Evolutionary conservation across 2,113 vertebrate genomes (phyloP).

Genomic region (Laticauda laticaudata): DNA sequence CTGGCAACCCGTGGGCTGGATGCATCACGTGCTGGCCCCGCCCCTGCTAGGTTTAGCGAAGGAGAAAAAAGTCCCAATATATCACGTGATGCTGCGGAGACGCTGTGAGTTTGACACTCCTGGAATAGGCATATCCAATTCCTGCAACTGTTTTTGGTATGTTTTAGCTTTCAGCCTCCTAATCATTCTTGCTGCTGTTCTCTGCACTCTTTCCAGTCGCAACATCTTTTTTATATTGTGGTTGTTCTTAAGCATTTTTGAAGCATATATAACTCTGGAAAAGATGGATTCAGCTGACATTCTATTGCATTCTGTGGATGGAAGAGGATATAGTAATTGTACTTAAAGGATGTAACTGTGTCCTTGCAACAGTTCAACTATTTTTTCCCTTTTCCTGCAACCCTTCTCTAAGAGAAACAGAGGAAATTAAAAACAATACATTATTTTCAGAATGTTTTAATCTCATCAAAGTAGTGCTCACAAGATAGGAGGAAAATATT

Average conservation of each 20-base stretch:
- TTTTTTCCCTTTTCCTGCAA: background rate
- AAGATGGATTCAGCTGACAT: background rate
- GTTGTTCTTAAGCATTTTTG: background rate
- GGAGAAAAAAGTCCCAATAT: too few relatives aligned
- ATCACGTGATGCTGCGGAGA: too few relatives aligned
- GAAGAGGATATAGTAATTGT: background rate
- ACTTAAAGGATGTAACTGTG: conserved; percentile 3
- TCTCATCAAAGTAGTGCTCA: background rate
- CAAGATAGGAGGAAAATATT: background rate
- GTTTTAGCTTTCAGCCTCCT: too few relatives aligned
- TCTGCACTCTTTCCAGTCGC: too few relatives aligned
- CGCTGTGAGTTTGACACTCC: too few relatives aligned
- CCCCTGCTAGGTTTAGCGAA: too few relatives aligned
- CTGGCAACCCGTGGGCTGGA: too few relatives aligned
- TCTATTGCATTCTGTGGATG: background rate
- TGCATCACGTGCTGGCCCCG: too few relatives aligned
- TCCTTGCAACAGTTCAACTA: conserved; percentile 18
- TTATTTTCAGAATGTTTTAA: background rate
- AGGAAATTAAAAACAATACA: background rate
- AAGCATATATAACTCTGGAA: background rate
- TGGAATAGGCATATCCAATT: too few relatives aligned
- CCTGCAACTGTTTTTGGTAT: too few relatives aligned
- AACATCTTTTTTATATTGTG: background rate
- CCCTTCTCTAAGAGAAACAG: background rate
- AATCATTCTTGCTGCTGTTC: too few relatives aligned